Evolutionary conservation across 64 coral and sea anemone genomes (phyloP), one percentile per base, ranked within the genome.

Genomic region (Cladopsammia gracilis): DNA sequence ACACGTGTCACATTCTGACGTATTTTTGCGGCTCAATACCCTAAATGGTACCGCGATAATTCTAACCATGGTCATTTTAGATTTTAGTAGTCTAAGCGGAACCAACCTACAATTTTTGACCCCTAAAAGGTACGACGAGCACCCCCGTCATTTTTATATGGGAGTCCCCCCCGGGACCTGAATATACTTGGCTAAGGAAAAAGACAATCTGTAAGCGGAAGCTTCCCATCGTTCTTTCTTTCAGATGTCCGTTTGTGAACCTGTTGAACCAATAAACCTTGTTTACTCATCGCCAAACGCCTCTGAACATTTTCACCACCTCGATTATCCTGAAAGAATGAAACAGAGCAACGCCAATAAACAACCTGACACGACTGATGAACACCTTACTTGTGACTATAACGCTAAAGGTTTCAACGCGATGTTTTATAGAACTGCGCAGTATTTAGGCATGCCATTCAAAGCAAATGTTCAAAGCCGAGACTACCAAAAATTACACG

Each of bases 371-470:
- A 25, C 3, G 15, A 20, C 46, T 12, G 19, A 84, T 4, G n/a
- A 22, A 1, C 7, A 48, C 1, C 8, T 67, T 2, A 23, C 43
- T 51, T 3, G 23, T 50, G 77, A 19, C 25, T 80, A 61, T 51
- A 78, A 23, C 4, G 49, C 76, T 15, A 78, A 78, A 78, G 76
- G 51, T 26, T 58, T 13, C 7, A 50, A 84, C 19, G 13, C 60
- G 3, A 67, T 84, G 49, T 84, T 84, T 84, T 84, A 84, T 67
- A 22, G 61, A 67, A 84, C 80, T 1, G 80, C 23, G 18, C 61
- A 68, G 48, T 84, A 84, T 44, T 67, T 84, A 24, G 7, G 80
- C 2, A 3, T 15, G 10, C 42, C 62, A 10, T 67, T 84, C 10
- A 7, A 7, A 7, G 10, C 19, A 45, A 84, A 46, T 1, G 9